Evolutionary conservation across 2,113 vertebrate genomes (phyloP).

Genomic region (Ploceus nigricollis): DNA sequence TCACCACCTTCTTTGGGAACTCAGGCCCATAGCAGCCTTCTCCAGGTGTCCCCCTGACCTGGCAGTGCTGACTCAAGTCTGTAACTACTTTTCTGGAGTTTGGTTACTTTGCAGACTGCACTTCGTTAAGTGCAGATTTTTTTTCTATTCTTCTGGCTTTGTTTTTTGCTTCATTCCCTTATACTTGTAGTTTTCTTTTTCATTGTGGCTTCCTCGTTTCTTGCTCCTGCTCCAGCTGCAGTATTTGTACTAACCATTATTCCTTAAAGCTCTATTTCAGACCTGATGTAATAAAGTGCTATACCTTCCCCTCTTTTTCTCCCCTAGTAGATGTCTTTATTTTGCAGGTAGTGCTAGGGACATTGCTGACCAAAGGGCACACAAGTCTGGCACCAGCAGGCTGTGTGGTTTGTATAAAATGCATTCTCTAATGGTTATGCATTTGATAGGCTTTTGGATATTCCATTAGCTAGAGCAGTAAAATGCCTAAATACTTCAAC

Average conservation of each 20-base stretch:
- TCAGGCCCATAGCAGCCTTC: background rate
- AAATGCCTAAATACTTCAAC: background rate
- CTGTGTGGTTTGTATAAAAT: background rate
- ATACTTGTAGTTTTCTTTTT: background rate
- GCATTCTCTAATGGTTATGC: background rate
- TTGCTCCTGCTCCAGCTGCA: background rate
- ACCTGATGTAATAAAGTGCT: background rate
- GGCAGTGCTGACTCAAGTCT: background rate
- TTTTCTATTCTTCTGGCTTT: background rate
- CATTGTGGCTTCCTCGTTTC: background rate
- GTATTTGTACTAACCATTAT: background rate
- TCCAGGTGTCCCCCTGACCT: background rate
- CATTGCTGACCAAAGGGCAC: background rate
- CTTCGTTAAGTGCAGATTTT: background rate
- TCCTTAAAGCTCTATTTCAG: background rate
- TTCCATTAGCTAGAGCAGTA: background rate
- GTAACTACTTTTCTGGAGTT: background rate
- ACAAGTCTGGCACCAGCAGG: background rate
- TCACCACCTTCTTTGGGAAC: background rate
- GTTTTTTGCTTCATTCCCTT: background rate
- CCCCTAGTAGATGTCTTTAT: background rate
- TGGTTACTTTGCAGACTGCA: background rate
- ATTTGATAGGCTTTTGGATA: background rate
- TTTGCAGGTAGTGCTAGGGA: background rate
- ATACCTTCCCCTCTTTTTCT: background rate